Conservation (phyloP, 2,888 invertebrate genomes). For the Drosophila sordidula region DNA sequence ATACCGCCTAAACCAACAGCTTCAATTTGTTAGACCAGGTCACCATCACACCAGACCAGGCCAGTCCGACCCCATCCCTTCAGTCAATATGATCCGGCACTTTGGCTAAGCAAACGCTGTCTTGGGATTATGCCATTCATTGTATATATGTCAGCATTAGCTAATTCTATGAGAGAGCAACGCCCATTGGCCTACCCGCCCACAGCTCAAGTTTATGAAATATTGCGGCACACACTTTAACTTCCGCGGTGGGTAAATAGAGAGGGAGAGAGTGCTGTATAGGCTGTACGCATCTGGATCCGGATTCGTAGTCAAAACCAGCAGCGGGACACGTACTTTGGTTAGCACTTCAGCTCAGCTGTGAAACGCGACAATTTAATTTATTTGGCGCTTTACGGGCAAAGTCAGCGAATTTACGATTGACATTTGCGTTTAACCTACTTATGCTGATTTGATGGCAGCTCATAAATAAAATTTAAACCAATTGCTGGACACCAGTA, state of each 20-base stretch:
- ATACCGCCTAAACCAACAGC: constrained; percentile 37
- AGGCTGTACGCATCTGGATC: constrained; percentile 12
- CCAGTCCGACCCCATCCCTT: neutral
- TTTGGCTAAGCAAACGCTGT: constrained; percentile 62
- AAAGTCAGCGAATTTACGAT: constrained; percentile 80
- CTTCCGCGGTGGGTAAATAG: constrained; percentile 3
- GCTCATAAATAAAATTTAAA: constrained; percentile 83
- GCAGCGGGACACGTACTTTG: constrained; percentile 65
- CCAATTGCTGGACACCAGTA: constrained; percentile 70
- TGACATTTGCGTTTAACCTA: constrained; percentile 84
- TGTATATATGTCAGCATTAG: constrained; percentile 68
- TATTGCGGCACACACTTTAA: constrained; percentile 61
- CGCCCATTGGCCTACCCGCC: neutral
- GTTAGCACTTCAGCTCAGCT: constrained; percentile 79
- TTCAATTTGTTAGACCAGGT: constrained; percentile 17
- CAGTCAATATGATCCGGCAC: constrained; percentile 23
- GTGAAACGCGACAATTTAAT: constrained; percentile 77
- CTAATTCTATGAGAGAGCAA: constrained; percentile 58
- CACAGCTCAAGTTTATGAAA: constrained; percentile 64
- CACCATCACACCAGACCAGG: neutral
- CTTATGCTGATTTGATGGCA: constrained; percentile 84
- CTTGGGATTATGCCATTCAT: constrained; percentile 62
- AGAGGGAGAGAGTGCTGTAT: too few species aligned
- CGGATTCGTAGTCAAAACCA: constrained; percentile 17
- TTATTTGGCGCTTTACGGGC: constrained; percentile 73